These are phyloP conservation scores for Cryptotermes secundus DNA, from an alignment of 1,140 invertebrate species.

Conservation along the genomic window DNA sequence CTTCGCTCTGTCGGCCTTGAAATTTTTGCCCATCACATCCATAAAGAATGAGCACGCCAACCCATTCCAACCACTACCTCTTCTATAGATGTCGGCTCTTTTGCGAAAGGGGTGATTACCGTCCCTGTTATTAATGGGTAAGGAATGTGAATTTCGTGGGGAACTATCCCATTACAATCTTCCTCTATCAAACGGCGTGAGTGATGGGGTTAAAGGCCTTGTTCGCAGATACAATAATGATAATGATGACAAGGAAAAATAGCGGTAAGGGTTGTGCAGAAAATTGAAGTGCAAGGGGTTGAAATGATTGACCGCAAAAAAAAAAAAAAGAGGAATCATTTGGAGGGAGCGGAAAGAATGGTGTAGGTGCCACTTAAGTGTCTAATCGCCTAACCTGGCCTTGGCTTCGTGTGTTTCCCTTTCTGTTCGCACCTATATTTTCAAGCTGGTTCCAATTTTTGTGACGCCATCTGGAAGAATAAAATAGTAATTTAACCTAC, in stretches of 20 bases:
- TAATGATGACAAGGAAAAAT: constrained; percentile 18
- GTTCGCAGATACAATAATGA: background rate
- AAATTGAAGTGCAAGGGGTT: background rate
- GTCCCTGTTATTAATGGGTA: background rate
- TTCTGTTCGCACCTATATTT: background rate
- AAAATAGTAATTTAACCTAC: too few species aligned
- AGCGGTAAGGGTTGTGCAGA: constrained; percentile 8
- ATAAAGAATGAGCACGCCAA: background rate
- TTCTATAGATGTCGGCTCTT: background rate
- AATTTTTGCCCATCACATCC: constrained; percentile 2
- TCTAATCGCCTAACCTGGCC: background rate
- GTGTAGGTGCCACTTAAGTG: background rate
- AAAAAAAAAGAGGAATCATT: background rate
- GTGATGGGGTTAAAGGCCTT: constrained; percentile 13
- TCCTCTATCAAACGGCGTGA: background rate
- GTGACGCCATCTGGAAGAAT: too few species aligned
- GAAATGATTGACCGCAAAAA: constrained; percentile 2
- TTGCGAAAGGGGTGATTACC: constrained; percentile 16
- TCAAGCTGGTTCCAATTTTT: too few species aligned
- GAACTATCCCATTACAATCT: background rate
- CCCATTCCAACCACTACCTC: background rate
- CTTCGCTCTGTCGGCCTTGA: background rate
- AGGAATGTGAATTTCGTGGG: background rate
- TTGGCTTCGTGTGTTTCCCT: background rate
- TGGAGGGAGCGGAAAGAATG: background rate